Evolutionary conservation across 2,797 vertebrate species (phyloP), one percentile per base, ranked within the genome.

Genomic region (Karalla daura): DNA sequence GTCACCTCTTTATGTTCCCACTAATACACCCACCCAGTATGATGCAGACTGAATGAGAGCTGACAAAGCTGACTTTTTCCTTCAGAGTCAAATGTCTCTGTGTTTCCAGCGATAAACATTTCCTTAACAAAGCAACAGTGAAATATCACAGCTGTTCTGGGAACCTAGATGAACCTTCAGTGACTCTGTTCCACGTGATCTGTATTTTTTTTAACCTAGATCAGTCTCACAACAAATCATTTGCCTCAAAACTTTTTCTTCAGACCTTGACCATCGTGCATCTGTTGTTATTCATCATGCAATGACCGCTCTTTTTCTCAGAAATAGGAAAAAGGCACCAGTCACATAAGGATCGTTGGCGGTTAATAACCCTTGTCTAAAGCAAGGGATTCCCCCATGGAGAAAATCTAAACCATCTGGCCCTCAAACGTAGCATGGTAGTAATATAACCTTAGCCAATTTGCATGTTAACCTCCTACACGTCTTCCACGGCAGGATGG

Each of bases 391-490:
- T 81, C 56, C 75, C 63, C 53, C 7, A 11, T 27, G n/a, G 59
- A 72, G 41, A 15, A 36, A 47, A 24, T 50, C 21, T 74, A 64
- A 46, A 32, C 41, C 65, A 62, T 76, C 51, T 76, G 59, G 18
- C 39, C 51, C 41, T 65, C 30, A 45, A 12, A 28, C 27, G 63
- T 49, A 53, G 30, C 21, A 18, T 24, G 33, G 14, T 56, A 62
- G 44, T 56, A 62, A 51, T 30, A 36, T 36, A 69, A 59, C 52
- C 54, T 62, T 8, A 54, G 61, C 52, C 11, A 35, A 58, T 81
- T 66, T 76, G 56, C 63, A 77, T 53, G 56, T 33, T 64, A 43
- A 28, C 59, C 45, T 73, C 74, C 80, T 32, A 70, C 73, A 63
- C 46, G 17, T 70, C 70, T 78, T 64, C 30, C 61, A 53, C 65